Conservation (phyloP, 2,113 vertebrate species). For the Zosterops pallidus region DNA sequence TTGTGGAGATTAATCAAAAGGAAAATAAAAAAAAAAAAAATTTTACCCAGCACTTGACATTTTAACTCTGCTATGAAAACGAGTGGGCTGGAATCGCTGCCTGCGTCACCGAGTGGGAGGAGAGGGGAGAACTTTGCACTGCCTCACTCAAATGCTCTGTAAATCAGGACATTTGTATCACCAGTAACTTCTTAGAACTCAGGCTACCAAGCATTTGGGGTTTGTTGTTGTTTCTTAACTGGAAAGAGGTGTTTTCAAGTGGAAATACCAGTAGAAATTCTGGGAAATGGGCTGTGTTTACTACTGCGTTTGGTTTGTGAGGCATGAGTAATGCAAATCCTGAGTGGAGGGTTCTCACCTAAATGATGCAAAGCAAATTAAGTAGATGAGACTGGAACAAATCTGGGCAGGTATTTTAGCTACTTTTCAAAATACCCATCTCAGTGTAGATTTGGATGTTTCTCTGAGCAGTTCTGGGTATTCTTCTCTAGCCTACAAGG, state of each 20-base stretch:
- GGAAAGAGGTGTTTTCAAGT: neutral
- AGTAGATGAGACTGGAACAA: neutral
- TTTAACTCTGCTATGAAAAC: conserved; percentile 14
- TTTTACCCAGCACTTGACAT: conserved; percentile 45
- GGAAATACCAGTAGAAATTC: neutral
- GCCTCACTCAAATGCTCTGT: neutral
- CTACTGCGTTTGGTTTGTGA: neutral
- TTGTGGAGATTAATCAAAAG: neutral
- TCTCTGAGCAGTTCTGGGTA: neutral
- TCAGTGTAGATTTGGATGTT: neutral
- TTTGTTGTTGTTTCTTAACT: neutral
- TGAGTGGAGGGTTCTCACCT: neutral
- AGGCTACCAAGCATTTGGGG: neutral
- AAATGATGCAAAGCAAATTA: neutral
- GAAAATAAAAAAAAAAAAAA: neutral
- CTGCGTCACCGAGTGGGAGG: conserved; percentile 56
- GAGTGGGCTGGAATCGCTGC: conserved; percentile 39
- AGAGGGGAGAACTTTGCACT: conserved; percentile 18
- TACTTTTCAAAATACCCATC: neutral
- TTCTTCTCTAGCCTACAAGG: neutral
- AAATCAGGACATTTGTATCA: conserved; percentile 14
- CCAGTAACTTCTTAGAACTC: neutral
- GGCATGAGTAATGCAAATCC: neutral
- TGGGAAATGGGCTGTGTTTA: neutral
- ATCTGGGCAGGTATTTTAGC: neutral